These are phyloP conservation scores for Zosterops lateralis DNA, from an alignment of 2,113 vertebrate species.

Conservation along the genomic window DNA sequence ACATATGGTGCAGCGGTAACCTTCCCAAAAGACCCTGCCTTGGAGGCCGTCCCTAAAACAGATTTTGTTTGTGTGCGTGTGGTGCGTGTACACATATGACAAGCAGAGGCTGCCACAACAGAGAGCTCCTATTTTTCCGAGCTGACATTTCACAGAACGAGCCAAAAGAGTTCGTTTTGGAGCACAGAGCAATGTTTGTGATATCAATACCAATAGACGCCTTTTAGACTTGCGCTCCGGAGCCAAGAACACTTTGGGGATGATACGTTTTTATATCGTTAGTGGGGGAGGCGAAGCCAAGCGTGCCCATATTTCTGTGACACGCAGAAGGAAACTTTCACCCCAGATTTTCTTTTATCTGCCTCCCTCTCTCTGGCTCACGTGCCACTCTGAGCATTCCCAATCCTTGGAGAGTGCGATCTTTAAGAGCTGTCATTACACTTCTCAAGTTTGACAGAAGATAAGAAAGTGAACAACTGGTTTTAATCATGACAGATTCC, in stretches of 20 bases:
- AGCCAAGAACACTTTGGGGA: not conserved
- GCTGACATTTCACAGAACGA: not conserved
- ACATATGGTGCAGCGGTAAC: constrained; percentile 10
- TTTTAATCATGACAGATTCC: constrained; percentile 60
- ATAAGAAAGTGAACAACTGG: constrained; percentile 56
- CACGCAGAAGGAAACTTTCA: not conserved
- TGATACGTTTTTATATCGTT: not conserved
- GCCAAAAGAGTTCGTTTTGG: not conserved
- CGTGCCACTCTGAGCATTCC: constrained; percentile 51
- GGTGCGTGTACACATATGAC: not conserved
- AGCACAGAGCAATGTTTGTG: not conserved
- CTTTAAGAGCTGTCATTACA: constrained; percentile 64
- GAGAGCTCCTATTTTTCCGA: not conserved
- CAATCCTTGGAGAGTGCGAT: constrained; percentile 35
- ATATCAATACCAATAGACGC: not conserved
- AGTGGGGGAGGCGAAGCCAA: not conserved
- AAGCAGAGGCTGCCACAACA: constrained; percentile 18
- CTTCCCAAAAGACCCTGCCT: not conserved
- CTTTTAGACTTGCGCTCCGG: not conserved
- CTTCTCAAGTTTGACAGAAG: constrained; percentile 59
- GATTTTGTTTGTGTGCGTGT: constrained; percentile 17
- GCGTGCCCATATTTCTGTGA: not conserved
- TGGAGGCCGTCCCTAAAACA: not conserved
- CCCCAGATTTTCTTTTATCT: constrained; percentile 8
- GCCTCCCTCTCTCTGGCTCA: constrained; percentile 23